These are phyloP conservation scores for Cerastoderma edule DNA, from an alignment of 2,888 invertebrate species.

Conservation along the genomic window DNA sequence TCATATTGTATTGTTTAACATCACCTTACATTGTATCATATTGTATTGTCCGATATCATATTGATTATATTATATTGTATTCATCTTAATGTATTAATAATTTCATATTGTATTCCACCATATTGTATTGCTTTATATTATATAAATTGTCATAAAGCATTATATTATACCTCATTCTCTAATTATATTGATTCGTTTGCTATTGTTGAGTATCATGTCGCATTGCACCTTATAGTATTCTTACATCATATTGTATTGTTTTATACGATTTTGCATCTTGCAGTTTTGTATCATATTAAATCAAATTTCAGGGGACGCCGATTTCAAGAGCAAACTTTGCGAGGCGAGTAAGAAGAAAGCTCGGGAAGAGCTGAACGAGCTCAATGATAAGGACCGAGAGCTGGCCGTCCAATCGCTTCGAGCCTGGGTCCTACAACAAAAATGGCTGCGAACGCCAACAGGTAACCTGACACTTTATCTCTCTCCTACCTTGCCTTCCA, in stretches of 20 bases:
- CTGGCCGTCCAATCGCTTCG: conserved; percentile 45
- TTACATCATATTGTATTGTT: background rate
- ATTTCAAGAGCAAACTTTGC: conserved; percentile 28
- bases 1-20: no score
- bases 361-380: conserved; percentile 39
- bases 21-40: no score
- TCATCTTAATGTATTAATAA: no score
- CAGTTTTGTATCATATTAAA: background rate
- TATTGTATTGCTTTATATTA: background rate
- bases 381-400: conserved; percentile 33
- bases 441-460: conserved; percentile 53
- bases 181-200: background rate
- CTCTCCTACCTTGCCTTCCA: no score
- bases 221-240: background rate
- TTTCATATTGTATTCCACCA: no score
- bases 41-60: no score
- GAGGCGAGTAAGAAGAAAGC: conserved; percentile 40
- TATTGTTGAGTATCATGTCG: background rate
- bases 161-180: background rate
- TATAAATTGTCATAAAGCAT: background rate
- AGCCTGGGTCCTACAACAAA: conserved; percentile 41
- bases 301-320: conserved; percentile 30
- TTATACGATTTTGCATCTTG: background rate
- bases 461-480: conserved; percentile 21
- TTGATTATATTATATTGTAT: no score